Conservation (phyloP, 2,113 vertebrate genomes). For the Chloebia gouldiae region DNA sequence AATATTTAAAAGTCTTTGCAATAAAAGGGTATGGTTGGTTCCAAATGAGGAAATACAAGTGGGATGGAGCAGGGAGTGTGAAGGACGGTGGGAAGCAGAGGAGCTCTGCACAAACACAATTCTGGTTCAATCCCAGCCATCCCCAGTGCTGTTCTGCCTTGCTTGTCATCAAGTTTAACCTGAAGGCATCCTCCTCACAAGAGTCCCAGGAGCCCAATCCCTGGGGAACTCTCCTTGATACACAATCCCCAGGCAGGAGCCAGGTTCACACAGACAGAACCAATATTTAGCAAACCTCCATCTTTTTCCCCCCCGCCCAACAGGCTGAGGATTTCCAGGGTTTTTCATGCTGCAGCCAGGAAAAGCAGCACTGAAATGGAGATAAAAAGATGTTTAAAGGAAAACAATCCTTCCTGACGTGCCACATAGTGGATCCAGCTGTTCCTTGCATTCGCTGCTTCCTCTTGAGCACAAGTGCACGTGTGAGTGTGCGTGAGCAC, state of each 20-base stretch:
- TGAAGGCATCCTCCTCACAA: neutral
- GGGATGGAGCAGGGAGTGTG: neutral
- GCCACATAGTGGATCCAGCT: slow-evolving; percentile 27
- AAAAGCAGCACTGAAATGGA: neutral
- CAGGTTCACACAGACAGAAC: neutral
- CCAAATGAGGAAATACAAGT: neutral
- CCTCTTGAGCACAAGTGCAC: neutral
- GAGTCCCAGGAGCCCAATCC: neutral
- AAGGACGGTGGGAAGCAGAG: neutral
- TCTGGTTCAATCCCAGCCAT: neutral
- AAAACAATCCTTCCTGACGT: neutral
- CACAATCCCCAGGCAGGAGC: neutral
- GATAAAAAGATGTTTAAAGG: neutral
- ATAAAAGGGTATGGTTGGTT: neutral
- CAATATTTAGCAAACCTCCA: neutral
- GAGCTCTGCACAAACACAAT: neutral
- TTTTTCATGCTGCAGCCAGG: neutral
- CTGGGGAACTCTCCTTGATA: neutral
- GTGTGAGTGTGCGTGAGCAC: neutral
- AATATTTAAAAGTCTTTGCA: neutral
- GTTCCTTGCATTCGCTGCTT: neutral
- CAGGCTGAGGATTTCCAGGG: neutral
- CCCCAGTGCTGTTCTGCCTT: neutral
- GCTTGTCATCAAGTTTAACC: neutral
- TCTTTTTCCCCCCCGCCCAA: neutral